A percentile compares a stretch with the other conserved stretches of the same genome.
These are phyloP conservation scores for Liodrosophila aerea DNA, from an alignment of 2,888 invertebrate species.

Conservation along the genomic window DNA sequence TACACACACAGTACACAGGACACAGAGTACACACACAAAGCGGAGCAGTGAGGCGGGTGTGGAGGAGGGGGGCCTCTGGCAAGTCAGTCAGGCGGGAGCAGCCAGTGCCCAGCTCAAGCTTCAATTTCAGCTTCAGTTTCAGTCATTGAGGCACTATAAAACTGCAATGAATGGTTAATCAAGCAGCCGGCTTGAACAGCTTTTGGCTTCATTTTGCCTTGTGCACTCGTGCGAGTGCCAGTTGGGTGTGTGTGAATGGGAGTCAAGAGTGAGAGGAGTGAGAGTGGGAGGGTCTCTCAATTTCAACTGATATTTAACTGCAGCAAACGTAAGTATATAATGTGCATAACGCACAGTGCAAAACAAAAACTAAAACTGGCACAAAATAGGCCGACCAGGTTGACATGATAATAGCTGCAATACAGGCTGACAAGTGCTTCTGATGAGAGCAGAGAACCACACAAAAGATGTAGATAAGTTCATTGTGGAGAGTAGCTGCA, in stretches of 20 bases:
- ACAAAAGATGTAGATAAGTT: conserved; percentile 9
- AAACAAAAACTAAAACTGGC: conserved; percentile 46
- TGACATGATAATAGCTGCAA: conserved; percentile 30
- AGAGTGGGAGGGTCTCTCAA: not conserved
- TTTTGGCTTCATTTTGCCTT: conserved; percentile 68
- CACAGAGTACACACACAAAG: conserved; percentile 58
- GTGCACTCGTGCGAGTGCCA: conserved; percentile 39
- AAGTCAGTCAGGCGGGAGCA: conserved; percentile 47
- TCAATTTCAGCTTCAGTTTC: conserved; percentile 45
- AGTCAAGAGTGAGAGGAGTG: too few species aligned
- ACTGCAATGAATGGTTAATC: conserved; percentile 75
- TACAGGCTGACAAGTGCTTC: conserved; percentile 12
- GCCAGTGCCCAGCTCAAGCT: conserved; percentile 22
- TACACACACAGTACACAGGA: conserved; percentile 27
- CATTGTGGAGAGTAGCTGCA: conserved; percentile 8
- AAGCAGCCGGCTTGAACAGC: conserved; percentile 70
- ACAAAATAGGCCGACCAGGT: conserved; percentile 56
- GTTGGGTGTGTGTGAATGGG: conserved; percentile 1
- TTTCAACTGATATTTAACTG: conserved; percentile 27
- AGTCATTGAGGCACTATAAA: conserved; percentile 68
- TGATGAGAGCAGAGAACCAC: conserved; percentile 32
- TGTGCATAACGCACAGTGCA: conserved; percentile 51
- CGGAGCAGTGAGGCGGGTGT: conserved; percentile 57
- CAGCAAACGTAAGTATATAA: conserved; percentile 43
- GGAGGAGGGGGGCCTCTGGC: conserved; percentile 26